Percentiles rank a stretch among this genome's conserved stretches.
Evolutionary conservation across 2,113 vertebrate species (phyloP).

Genomic region (Tinamus guttatus): DNA sequence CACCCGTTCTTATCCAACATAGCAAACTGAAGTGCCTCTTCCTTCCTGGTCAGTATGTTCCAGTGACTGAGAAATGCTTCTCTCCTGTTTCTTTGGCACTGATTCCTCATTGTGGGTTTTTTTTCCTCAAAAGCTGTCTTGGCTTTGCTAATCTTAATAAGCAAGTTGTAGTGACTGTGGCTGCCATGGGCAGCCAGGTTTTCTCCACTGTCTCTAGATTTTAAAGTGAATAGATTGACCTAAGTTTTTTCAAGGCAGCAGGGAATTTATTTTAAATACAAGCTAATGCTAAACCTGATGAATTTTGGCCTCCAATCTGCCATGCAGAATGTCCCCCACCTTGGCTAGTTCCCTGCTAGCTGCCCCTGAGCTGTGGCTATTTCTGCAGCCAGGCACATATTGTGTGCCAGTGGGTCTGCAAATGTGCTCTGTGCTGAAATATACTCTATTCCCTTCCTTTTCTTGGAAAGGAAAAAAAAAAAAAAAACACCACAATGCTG

Average conservation of each 20-base stretch:
- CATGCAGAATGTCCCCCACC: not conserved
- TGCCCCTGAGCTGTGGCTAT: no score
- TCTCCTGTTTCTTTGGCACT: not conserved
- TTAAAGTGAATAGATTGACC: not conserved
- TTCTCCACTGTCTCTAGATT: not conserved
- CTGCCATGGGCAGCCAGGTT: not conserved
- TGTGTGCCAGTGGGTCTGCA: fast-evolving
- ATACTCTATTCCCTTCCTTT: not conserved
- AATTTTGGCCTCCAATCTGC: not conserved
- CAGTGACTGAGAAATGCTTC: fast-evolving
- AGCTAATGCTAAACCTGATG: not conserved
- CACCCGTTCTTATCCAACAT: no score
- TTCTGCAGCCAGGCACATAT: not conserved
- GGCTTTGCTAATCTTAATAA: not conserved
- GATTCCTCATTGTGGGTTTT: fast-evolving
- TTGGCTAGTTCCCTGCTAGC: not conserved
- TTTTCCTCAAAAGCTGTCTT: fast-evolving
- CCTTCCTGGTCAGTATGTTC: not conserved
- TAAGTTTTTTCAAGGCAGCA: not conserved
- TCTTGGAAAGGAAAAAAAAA: not conserved
- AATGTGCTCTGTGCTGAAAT: not conserved
- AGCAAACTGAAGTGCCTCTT: not conserved
- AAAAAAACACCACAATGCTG: no score
- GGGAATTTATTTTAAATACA: not conserved
- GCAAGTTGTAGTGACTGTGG: not conserved